Percentiles rank a stretch among this genome's conserved stretches.
Conservation (phyloP, 2,888 invertebrate genomes). For the Laspeyria flexula region DNA sequence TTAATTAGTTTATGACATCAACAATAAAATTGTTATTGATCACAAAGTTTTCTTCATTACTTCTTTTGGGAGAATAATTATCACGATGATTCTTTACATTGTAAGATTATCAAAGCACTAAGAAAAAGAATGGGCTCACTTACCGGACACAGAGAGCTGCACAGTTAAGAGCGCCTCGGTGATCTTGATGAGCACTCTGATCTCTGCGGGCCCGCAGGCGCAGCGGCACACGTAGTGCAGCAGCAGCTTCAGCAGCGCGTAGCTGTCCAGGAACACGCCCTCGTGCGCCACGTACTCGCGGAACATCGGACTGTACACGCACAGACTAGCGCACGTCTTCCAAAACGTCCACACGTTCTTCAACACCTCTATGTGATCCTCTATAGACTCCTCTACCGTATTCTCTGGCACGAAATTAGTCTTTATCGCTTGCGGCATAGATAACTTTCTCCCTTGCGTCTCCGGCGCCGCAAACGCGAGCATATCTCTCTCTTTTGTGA, state of each 20-base stretch:
- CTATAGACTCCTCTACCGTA: conserved; percentile 45
- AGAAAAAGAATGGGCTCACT: conserved; percentile 45
- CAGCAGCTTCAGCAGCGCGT: conserved; percentile 68
- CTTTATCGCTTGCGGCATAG: conserved; percentile 52
- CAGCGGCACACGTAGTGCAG: conserved; percentile 60
- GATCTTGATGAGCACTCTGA: conserved; percentile 66
- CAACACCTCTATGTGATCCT: conserved; percentile 65
- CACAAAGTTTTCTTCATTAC: too few species aligned
- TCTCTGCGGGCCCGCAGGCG: conserved; percentile 51
- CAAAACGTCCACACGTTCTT: conserved; percentile 80
- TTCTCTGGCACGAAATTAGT: conserved; percentile 42
- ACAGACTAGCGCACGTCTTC: conserved; percentile 81
- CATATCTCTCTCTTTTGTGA: conserved; percentile 58
- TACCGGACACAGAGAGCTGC: conserved; percentile 76
- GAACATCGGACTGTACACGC: conserved; percentile 85
- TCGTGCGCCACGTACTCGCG: conserved; percentile 73
- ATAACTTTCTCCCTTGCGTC: conserved; percentile 35
- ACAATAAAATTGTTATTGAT: too few species aligned
- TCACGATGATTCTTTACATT: too few species aligned
- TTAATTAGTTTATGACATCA: too few species aligned
- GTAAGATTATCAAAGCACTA: too few species aligned
- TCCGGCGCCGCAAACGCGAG: conserved; percentile 45
- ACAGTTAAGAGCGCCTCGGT: conserved; percentile 77
- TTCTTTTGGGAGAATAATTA: too few species aligned
- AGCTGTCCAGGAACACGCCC: conserved; percentile 67